Base-by-base conservation (phyloP, 2,888 invertebrate genomes). In the Microdon myrmicae region DNA sequence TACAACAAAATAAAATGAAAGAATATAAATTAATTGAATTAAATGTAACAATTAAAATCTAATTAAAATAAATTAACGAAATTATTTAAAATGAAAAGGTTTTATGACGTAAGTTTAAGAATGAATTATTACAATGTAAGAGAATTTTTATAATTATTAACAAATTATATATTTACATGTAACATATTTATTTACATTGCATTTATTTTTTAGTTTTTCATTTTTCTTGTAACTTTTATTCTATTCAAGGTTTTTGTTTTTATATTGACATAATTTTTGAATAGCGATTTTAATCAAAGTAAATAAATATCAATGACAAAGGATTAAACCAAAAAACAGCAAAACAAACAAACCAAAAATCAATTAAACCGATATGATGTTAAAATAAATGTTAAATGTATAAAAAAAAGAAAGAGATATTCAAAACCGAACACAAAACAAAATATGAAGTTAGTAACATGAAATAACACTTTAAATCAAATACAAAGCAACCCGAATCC, bases 1-100 rank as follows among this genome's bases (percentile, higher is more conserved):
- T 23, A 61, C 71, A 72, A 68, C 67, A 60, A 48, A 48, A 55
- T 49, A 44, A 47, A 39, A 34, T 31, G 19, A 47, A 47, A 45
- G 13, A 12, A 51, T 29, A 20, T 45, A 44, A 44, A 20, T 51
- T 55, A 58, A 66, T 44, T 49, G 58, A 54, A 67, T 44, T 53
- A 26, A 61, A 14, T 45, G 58, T 53, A 72, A 72, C 72, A 72
- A 73, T 68, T 70, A 73, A 73, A n/a, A n/a, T n/a, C 74, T 59
- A 53, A 67, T 67, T 47, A 69, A 71, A 74, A 73, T 25, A 37
- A 66, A 28, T 67, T 73, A 73, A 73, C 72, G 19, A 48, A 59
- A n/a, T n/a, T n/a, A 53, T 64, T 56, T 49, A 64, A 44, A 67
- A 55, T 48, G 19, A 48, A 68, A 61, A 67, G 55, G n/a, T n/a